Conservation (phyloP, 2,888 invertebrate species). For the Agrenia bidenticulata region DNA sequence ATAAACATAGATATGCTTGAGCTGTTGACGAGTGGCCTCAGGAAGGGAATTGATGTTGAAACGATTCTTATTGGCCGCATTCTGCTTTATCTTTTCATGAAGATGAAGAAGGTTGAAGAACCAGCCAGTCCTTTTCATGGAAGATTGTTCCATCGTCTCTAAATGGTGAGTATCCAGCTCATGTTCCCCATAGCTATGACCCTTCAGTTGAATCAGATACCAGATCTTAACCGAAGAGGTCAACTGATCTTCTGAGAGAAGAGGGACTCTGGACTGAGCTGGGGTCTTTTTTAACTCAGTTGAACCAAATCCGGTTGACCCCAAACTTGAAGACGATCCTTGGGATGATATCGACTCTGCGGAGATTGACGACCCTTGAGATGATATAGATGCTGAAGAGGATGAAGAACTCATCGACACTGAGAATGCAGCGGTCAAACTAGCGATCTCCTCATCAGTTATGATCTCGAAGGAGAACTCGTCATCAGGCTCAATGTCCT, state of each 20-base stretch:
- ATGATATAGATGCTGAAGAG: slow-evolving; percentile 26
- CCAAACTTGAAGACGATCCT: background rate
- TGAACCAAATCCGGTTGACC: slow-evolving; percentile 4
- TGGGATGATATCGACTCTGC: slow-evolving; percentile 23
- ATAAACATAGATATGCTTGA: slow-evolving; percentile 35
- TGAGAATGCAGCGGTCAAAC: background rate
- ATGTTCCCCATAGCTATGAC: slow-evolving; percentile 19
- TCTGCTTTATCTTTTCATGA: slow-evolving; percentile 33
- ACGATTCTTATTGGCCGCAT: slow-evolving; percentile 32
- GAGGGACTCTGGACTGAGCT: background rate
- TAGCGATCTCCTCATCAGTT: slow-evolving; percentile 22
- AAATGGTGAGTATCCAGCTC: slow-evolving; percentile 23
- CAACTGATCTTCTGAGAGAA: slow-evolving; percentile 7
- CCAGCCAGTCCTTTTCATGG: slow-evolving; percentile 28
- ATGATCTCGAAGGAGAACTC: slow-evolving; percentile 33
- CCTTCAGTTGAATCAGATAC: slow-evolving; percentile 31
- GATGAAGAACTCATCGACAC: background rate
- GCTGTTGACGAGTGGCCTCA: slow-evolving; percentile 29
- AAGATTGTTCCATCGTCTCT: slow-evolving; percentile 6
- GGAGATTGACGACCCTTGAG: background rate
- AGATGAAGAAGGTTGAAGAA: slow-evolving; percentile 27
- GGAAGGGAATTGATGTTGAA: slow-evolving; percentile 35
- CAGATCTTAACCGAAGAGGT: slow-evolving; percentile 11
- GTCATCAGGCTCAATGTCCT: slow-evolving; percentile 24
- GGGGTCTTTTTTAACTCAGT: background rate